Conservation (phyloP, 2,888 invertebrate species). For the Hybos culiciformis region DNA sequence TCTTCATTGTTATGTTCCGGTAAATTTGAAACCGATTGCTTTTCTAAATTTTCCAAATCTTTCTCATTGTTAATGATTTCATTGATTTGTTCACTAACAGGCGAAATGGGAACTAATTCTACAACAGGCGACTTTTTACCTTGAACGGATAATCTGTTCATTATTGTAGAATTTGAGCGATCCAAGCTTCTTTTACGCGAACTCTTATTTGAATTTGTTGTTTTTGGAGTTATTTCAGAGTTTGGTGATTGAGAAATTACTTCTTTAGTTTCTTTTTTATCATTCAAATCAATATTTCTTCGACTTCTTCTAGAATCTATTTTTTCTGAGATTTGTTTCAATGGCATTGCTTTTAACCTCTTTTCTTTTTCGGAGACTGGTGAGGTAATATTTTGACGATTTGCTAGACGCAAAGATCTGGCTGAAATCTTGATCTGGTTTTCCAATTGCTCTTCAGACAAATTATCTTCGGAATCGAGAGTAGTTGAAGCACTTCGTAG, state of each 20-base stretch:
- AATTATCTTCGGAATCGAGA: neutral
- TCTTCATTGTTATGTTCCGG: no score
- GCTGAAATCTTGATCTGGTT: no score
- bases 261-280: neutral
- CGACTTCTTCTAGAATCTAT: slow-evolving; percentile 4
- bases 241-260: neutral
- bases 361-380: slow-evolving; percentile 4
- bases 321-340: slow-evolving; percentile 4
- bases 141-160: slow-evolving; percentile 10
- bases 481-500: neutral
- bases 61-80: no score
- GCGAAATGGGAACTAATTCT: slow-evolving; percentile 26
- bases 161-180: no score
- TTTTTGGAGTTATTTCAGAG: neutral
- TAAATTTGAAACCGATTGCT: no score
- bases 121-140: slow-evolving; percentile 1
- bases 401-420: slow-evolving; percentile 11
- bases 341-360: slow-evolving; percentile 3
- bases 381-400: slow-evolving; percentile 8
- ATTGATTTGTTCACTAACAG: slow-evolving; percentile 32
- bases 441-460: neutral
- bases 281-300: neutral
- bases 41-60: no score
- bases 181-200: slow-evolving; percentile 9
- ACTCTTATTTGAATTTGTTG: slow-evolving; percentile 9